A percentile compares a stretch with the other conserved stretches of the same genome.
phyloP scores from a whole-genome alignment of 2,797 vertebrate genomes.

The Enoplosus armatus region DNA sequence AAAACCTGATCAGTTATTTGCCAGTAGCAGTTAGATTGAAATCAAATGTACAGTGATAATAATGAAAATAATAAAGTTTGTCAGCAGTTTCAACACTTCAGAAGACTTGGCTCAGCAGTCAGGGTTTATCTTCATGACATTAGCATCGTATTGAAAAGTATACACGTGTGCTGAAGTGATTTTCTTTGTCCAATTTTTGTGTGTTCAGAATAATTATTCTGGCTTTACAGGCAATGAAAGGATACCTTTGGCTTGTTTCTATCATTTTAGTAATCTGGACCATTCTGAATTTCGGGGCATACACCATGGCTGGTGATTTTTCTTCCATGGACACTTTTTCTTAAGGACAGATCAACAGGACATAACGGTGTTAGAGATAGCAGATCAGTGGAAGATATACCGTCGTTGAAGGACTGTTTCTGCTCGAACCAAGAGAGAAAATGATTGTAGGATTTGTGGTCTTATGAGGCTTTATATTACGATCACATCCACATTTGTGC shows the following conservation, averaged over 20 bases:
- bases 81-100: background rate
- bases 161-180: background rate
- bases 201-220: background rate
- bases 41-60: conserved; percentile 4
- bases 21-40: conserved; percentile 13
- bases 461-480: background rate
- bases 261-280: background rate
- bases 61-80: background rate
- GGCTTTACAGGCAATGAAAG: background rate
- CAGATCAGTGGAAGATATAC: background rate
- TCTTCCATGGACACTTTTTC: background rate
- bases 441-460: background rate
- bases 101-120: conserved; percentile 40
- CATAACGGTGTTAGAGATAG: background rate
- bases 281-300: background rate
- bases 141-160: background rate
- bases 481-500: background rate
- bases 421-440: background rate
- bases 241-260: background rate
- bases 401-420: background rate
- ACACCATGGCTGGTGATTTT: background rate
- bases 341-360: background rate
- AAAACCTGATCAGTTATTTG: conserved; percentile 14
- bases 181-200: background rate
- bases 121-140: conserved; percentile 8